Evolutionary conservation across 1,140 invertebrate genomes (phyloP).

Genomic region (Bursaphelenchus mucronatus): DNA sequence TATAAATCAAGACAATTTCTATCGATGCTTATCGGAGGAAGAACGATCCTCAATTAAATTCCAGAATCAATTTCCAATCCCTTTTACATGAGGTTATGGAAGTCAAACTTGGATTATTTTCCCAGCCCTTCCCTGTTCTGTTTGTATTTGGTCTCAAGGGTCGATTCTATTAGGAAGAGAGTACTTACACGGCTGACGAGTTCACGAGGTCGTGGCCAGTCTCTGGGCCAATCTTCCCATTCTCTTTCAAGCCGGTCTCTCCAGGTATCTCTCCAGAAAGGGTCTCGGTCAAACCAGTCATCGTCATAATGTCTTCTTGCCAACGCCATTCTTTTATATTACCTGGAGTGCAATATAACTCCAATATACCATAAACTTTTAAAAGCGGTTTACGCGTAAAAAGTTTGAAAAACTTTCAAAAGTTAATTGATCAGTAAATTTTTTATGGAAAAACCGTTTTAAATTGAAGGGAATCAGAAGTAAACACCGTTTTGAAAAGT

Average conservation of each 20-base stretch:
- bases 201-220: slow-evolving; percentile 56
- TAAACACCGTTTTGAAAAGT: too few species aligned
- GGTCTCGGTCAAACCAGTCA: slow-evolving; percentile 31
- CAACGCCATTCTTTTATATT: slow-evolving; percentile 33
- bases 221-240: slow-evolving; percentile 55
- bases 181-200: slow-evolving; percentile 48
- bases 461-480: too few species aligned
- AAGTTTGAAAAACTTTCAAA: too few species aligned
- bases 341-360: too few species aligned
- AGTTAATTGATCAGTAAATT: too few species aligned
- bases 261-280: slow-evolving; percentile 30
- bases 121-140: slow-evolving; percentile 11
- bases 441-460: too few species aligned
- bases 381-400: too few species aligned
- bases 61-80: slow-evolving; percentile 16
- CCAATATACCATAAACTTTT: too few species aligned
- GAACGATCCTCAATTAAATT: background rate
- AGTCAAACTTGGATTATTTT: background rate
- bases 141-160: background rate
- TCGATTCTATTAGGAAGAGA: slow-evolving; percentile 5
- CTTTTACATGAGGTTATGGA: slow-evolving; percentile 12
- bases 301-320: slow-evolving; percentile 37
- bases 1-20: slow-evolving; percentile 5
- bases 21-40: background rate
- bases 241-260: slow-evolving; percentile 42